A percentile compares a stretch with the other conserved stretches of the same genome.
These are phyloP conservation scores for Archilochus colubris DNA, from an alignment of 2,113 vertebrate species.

Conservation along the genomic window DNA sequence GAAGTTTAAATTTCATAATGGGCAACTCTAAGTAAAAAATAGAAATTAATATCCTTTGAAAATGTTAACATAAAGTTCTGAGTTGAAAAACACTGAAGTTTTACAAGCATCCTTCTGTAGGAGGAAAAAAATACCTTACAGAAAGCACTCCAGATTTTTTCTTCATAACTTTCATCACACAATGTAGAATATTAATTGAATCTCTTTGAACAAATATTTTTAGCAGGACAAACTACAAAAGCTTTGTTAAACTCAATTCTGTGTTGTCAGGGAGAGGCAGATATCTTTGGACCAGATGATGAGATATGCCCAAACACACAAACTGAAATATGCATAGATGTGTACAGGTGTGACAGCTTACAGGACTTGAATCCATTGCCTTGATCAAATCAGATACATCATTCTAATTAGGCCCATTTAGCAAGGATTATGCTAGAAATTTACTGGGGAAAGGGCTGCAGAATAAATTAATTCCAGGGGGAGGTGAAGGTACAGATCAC, in stretches of 20 bases:
- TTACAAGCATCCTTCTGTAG: background rate
- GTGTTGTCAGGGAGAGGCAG: background rate
- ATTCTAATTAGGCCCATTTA: background rate
- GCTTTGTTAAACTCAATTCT: background rate
- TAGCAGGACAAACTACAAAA: background rate
- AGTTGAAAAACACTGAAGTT: background rate
- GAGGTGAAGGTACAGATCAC: background rate
- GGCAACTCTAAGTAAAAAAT: background rate
- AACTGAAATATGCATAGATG: rapidly evolving
- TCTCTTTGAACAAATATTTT: background rate
- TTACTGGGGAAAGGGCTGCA: background rate
- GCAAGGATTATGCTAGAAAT: background rate
- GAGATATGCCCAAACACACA: background rate
- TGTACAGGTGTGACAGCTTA: background rate
- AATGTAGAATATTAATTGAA: background rate
- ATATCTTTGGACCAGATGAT: background rate
- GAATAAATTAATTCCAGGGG: background rate
- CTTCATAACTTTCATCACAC: background rate
- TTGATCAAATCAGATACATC: background rate
- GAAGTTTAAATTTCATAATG: background rate
- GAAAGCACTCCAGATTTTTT: background rate
- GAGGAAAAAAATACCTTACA: background rate
- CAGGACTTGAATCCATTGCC: background rate
- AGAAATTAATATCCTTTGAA: background rate
- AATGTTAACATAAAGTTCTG: background rate